Evolutionary conservation across 2,888 invertebrate species (phyloP).

Genomic region (Ennomos quercinarius): DNA sequence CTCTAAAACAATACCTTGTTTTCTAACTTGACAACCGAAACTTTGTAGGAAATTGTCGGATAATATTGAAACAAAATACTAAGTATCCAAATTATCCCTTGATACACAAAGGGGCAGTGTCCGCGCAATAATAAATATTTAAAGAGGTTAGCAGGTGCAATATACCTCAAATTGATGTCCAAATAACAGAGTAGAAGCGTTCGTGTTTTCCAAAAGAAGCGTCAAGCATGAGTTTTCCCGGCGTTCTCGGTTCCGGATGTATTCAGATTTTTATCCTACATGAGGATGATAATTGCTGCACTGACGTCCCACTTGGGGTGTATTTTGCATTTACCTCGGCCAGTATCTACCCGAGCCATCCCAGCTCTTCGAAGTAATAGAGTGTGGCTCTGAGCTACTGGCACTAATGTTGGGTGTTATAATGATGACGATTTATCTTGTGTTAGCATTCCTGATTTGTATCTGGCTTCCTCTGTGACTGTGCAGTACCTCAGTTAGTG

Average conservation of each 20-base stretch:
- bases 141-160: slow-evolving; percentile 79
- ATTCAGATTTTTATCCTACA: no score
- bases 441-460: no score
- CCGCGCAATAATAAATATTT: slow-evolving; percentile 76
- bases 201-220: slow-evolving; percentile 20
- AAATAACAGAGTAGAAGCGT: slow-evolving; percentile 70
- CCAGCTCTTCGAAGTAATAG: no score
- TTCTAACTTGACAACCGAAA: slow-evolving; percentile 38
- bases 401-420: no score
- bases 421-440: no score
- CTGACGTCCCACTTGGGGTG: no score
- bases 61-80: slow-evolving; percentile 52
- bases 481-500: no score
- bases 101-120: slow-evolving; percentile 53
- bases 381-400: no score
- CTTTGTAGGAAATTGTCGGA: slow-evolving; percentile 43
- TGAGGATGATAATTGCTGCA: no score
- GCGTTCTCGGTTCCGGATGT: slow-evolving; percentile 9
- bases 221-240: slow-evolving; percentile 5
- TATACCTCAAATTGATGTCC: slow-evolving; percentile 70
- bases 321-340: no score
- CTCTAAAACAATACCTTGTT: slow-evolving; percentile 1
- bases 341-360: no score
- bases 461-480: no score
- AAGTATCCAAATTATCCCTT: slow-evolving; percentile 54